Evolutionary conservation across 2,113 vertebrate species (phyloP).

Genomic region (Carollia perspicillata): DNA sequence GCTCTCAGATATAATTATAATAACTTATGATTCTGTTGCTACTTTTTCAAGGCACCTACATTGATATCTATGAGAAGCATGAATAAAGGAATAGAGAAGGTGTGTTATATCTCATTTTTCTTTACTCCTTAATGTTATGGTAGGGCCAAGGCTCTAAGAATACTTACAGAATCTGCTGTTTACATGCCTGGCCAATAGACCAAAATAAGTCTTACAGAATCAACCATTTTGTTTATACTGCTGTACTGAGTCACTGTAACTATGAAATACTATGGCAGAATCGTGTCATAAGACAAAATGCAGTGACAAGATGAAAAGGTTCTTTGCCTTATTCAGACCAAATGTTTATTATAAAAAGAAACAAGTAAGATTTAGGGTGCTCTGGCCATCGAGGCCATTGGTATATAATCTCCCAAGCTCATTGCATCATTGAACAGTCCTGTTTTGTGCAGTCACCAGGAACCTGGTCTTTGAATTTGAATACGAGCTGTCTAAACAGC

Average conservation of each 20-base stretch:
- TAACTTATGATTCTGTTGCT: background rate
- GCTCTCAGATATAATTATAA: background rate
- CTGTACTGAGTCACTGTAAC: background rate
- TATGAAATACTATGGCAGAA: background rate
- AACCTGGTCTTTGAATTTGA: background rate
- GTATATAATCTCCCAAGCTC: background rate
- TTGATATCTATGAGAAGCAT: background rate
- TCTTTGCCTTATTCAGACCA: background rate
- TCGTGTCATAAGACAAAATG: background rate
- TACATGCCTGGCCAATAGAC: background rate
- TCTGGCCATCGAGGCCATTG: background rate
- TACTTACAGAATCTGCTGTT: background rate
- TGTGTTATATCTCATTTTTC: background rate
- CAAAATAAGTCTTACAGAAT: background rate
- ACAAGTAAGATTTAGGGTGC: background rate
- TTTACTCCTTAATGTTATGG: background rate
- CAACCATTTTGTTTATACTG: background rate
- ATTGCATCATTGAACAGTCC: background rate
- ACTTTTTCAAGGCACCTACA: background rate
- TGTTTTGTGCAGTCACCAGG: background rate
- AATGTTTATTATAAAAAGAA: background rate
- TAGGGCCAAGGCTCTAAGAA: background rate
- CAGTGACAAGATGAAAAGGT: background rate
- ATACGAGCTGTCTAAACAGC: background rate
- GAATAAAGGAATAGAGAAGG: background rate